Percentiles rank a stretch among this genome's conserved stretches.
Conservation (phyloP, 1,140 invertebrate species). For the Rhopalosiphum maidis region DNA sequence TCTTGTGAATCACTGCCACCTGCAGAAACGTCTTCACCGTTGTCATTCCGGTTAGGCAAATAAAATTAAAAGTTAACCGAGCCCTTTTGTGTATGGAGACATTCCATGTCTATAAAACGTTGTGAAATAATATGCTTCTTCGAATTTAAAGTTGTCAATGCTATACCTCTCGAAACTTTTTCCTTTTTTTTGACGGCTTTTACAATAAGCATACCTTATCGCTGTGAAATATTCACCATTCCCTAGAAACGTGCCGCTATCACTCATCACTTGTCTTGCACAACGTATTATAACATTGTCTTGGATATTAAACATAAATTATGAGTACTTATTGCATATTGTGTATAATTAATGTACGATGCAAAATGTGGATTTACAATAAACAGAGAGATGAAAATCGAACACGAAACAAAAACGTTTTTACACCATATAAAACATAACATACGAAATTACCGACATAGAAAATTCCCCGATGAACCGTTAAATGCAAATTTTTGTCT, state of each 20-base stretch:
- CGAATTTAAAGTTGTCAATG: neutral
- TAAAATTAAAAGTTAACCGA: neutral
- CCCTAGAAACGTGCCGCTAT: neutral
- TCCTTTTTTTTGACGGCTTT: neutral
- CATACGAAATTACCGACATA: too few species aligned
- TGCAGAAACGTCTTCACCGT: neutral
- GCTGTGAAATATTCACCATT: neutral
- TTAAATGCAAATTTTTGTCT: too few species aligned
- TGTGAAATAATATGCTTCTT: neutral
- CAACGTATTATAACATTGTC: neutral
- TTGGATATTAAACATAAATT: neutral
- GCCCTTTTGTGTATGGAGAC: neutral
- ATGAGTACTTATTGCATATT: neutral
- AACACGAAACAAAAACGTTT: neutral
- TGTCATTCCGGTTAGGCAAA: slow-evolving; percentile 3
- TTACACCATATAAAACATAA: too few species aligned
- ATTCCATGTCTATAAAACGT: neutral
- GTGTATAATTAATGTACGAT: neutral
- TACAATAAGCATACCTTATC: neutral
- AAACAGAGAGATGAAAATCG: neutral
- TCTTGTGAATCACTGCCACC: neutral
- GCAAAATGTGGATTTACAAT: neutral
- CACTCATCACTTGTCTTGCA: neutral
- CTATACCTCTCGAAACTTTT: neutral
- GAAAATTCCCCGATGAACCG: too few species aligned